A percentile compares a stretch with the other conserved stretches of the same genome.
Evolutionary conservation across 2,113 vertebrate species (phyloP).

Genomic region (Chloebia gouldiae): DNA sequence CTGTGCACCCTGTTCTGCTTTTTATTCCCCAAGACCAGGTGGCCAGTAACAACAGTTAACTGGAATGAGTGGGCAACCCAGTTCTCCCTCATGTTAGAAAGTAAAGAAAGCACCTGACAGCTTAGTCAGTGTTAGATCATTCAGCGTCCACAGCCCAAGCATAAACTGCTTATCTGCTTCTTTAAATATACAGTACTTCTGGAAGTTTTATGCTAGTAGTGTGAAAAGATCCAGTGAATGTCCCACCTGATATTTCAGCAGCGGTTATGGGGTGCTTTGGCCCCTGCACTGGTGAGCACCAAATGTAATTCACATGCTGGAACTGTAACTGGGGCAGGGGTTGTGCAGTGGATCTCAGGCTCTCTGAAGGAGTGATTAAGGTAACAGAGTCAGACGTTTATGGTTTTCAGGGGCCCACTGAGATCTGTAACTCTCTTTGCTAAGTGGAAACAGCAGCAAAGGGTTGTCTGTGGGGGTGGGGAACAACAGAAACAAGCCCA

Average conservation of each 20-base stretch:
- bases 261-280: fast-evolving
- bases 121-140: background rate
- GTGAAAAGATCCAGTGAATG: background rate
- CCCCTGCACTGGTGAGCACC: background rate
- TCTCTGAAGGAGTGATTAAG: background rate
- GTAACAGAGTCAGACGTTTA: fast-evolving
- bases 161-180: background rate
- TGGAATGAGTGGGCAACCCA: background rate
- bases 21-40: background rate
- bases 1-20: background rate
- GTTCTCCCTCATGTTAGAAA: background rate
- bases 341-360: background rate
- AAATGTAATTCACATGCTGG: background rate
- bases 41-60: background rate
- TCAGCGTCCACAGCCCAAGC: background rate
- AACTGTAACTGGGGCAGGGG: background rate
- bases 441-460: background rate
- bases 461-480: background rate
- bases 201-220: background rate
- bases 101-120: background rate
- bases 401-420: background rate
- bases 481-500: background rate
- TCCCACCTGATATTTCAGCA: background rate
- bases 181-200: background rate
- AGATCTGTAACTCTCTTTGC: background rate